phyloP scores from a whole-genome alignment of 1,140 invertebrate species.

The Linepithema humile region DNA sequence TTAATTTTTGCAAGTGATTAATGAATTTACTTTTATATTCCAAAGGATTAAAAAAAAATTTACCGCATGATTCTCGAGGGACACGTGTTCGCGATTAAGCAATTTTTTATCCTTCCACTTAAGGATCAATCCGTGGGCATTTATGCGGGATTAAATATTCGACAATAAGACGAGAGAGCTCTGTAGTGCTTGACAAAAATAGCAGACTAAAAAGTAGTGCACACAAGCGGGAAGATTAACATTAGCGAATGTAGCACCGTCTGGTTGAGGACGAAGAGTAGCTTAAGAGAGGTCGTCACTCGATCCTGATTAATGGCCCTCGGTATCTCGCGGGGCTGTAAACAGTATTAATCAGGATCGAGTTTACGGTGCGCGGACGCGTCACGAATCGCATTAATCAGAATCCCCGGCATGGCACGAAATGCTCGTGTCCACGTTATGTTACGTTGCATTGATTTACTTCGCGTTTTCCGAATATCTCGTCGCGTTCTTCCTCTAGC shows the following conservation, averaged over 20 bases:
- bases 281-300: slow-evolving; percentile 69
- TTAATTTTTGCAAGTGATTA: background rate
- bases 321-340: slow-evolving; percentile 70
- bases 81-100: background rate
- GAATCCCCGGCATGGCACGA: slow-evolving; percentile 66
- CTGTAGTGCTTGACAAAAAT: slow-evolving; percentile 9
- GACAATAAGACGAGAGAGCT: background rate
- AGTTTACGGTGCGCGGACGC: slow-evolving; percentile 69
- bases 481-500: background rate
- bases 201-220: slow-evolving; percentile 2
- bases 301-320: slow-evolving; percentile 78
- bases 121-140: background rate
- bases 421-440: slow-evolving; percentile 61
- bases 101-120: background rate
- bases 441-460: slow-evolving; percentile 62
- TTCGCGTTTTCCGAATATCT: slow-evolving; percentile 63
- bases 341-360: slow-evolving; percentile 79
- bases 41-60: background rate
- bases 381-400: slow-evolving; percentile 74
- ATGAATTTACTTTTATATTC: background rate
- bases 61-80: background rate
- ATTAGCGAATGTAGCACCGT: slow-evolving; percentile 20
- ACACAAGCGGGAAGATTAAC: slow-evolving; percentile 25
- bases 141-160: background rate
- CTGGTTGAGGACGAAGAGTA: slow-evolving; percentile 27